Evolutionary conservation across 2,797 vertebrate species (phyloP), one percentile per base, ranked within the genome.

Genomic region (Chromobotia macracanthus): DNA sequence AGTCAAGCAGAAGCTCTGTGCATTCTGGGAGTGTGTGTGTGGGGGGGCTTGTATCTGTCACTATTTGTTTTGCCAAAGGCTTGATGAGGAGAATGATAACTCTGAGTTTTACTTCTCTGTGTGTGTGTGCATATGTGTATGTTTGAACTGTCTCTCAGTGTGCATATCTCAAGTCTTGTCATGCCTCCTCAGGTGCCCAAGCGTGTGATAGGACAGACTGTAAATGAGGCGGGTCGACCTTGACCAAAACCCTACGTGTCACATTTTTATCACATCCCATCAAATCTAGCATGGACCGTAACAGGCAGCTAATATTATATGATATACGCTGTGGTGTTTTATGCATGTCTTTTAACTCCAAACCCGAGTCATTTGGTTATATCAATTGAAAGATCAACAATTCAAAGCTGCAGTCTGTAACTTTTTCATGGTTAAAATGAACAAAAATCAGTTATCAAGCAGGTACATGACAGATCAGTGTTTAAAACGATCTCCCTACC

Each of bases 51-150:
- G 75, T 31, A 72, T 79, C 77, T 72, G 77, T 79, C 77, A 79
- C 77, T 65, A 72, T 79, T 64, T 79, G 77, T 79, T 79, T 79
- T 46, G 50, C 60, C 69, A 72, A 72, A 56, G 60, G 51, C 60
- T 66, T 79, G 77, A 79, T 79, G 69, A 79, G 77, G 69, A 31
- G 60, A 65, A 64, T 79, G 69, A 79, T 72, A 79, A 79, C 68
- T 79, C 60, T 56, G 68, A 79, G 68, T 44, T 79, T 71, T 41
- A 71, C 66, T 63, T 53, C 55, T 23, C 56, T 0, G 74, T 25
- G 74, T 16, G 38, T 31, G 51, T 55, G 46, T 41, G 38, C 9
- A 5, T 63, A 69, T 25, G 67, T 16, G 48, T 55, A 9, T 70
- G 19, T 70, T 25, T 72, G 77, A 55, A 55, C 50, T n/a, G 50